Evolutionary conservation across 2,113 vertebrate genomes (phyloP).

Genomic region (Amblyopsis rosae): DNA sequence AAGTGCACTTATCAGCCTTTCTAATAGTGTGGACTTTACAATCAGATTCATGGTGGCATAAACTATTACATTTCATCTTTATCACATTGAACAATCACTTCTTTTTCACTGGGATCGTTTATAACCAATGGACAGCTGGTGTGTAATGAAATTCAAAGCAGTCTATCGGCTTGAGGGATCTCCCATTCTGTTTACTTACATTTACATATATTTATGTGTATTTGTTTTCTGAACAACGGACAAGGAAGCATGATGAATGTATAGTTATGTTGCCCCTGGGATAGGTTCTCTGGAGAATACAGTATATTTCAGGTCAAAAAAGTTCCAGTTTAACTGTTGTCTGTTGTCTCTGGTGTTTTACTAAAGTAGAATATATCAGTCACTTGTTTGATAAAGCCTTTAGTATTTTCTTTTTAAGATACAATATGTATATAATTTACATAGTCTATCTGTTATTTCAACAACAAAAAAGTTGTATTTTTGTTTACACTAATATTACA

Average conservation of each 20-base stretch:
- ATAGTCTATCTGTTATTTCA: no score
- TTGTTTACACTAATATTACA: background rate
- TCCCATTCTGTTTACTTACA: slow-evolving; percentile 71
- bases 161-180: slow-evolving; percentile 66
- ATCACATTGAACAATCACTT: slow-evolving; percentile 81
- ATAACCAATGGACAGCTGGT: slow-evolving; percentile 82
- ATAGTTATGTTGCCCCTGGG: slow-evolving; percentile 39
- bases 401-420: no score
- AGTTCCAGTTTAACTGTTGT: slow-evolving; percentile 25
- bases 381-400: background rate
- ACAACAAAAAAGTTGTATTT: background rate
- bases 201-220: slow-evolving; percentile 69
- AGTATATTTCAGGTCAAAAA: slow-evolving; percentile 47
- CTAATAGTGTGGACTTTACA: slow-evolving; percentile 77
- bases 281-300: slow-evolving; percentile 33
- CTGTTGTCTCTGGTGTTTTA: background rate
- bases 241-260: slow-evolving; percentile 72
- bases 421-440: no score
- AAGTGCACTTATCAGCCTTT: slow-evolving; percentile 65
- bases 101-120: slow-evolving; percentile 84
- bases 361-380: slow-evolving; percentile 16
- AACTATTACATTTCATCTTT: slow-evolving; percentile 87
- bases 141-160: slow-evolving; percentile 82
- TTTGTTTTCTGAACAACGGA: slow-evolving; percentile 68
- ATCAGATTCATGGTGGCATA: slow-evolving; percentile 93